Evolutionary conservation across 2,888 invertebrate species (phyloP).

Genomic region (Leptarthrus brevirostris): DNA sequence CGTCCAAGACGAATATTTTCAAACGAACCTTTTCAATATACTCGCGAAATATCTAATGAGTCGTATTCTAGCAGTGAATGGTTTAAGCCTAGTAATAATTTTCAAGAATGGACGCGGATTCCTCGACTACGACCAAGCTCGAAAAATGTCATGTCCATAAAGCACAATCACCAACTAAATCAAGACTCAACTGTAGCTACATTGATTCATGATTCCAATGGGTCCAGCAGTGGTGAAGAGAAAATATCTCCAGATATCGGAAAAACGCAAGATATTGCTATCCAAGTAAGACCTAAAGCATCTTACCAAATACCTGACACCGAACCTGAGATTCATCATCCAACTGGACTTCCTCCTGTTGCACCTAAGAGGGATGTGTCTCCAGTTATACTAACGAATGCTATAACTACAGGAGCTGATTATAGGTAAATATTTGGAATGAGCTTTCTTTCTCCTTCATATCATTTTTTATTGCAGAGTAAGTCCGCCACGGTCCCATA

Average conservation of each 20-base stretch:
- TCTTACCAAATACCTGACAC: background rate
- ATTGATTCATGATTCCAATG: slow-evolving; percentile 65
- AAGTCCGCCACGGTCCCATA: slow-evolving; percentile 69
- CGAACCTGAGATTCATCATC: slow-evolving; percentile 16
- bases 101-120: slow-evolving; percentile 65
- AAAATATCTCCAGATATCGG: slow-evolving; percentile 56
- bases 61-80: slow-evolving; percentile 63
- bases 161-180: slow-evolving; percentile 59
- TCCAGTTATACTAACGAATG: slow-evolving; percentile 64
- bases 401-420: slow-evolving; percentile 64
- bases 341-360: slow-evolving; percentile 50
- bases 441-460: background rate
- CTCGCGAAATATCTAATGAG: slow-evolving; percentile 56
- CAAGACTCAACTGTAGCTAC: slow-evolving; percentile 64
- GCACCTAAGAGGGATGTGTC: slow-evolving; percentile 59
- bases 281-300: slow-evolving; percentile 14
- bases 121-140: slow-evolving; percentile 65
- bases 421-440: slow-evolving; percentile 59
- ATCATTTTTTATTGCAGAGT: slow-evolving; percentile 57
- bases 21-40: slow-evolving; percentile 48
- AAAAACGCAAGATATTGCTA: slow-evolving; percentile 16
- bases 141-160: slow-evolving; percentile 66
- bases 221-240: slow-evolving; percentile 64
- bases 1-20: slow-evolving; percentile 55
- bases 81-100: slow-evolving; percentile 63